Evolutionary conservation across 2,797 vertebrate genomes (phyloP).

Genomic region (Falco cherrug): DNA sequence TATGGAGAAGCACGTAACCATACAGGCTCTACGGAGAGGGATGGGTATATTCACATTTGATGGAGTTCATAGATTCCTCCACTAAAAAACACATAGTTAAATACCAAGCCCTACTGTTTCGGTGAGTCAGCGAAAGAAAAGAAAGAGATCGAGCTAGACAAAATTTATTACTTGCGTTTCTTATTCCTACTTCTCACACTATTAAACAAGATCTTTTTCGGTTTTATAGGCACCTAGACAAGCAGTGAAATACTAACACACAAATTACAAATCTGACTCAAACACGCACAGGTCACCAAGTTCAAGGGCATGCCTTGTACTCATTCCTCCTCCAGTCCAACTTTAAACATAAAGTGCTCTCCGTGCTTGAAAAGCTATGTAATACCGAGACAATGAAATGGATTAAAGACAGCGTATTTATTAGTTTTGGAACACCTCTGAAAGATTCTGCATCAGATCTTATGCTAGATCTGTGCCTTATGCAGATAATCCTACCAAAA

Average conservation of each 20-base stretch:
- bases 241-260: neutral
- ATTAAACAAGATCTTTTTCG: neutral
- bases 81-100: neutral
- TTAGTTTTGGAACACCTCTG: neutral
- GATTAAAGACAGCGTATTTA: neutral
- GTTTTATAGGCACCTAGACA: neutral
- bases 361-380: neutral
- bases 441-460: neutral
- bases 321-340: neutral
- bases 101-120: neutral
- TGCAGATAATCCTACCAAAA: neutral
- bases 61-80: neutral
- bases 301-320: neutral
- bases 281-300: neutral
- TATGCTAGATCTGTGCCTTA: neutral
- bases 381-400: neutral
- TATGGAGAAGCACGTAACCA: neutral
- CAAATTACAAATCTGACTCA: constrained; percentile 3
- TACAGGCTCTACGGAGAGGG: neutral
- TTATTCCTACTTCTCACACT: neutral
- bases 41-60: neutral
- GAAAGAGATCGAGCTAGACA: neutral
- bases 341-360: neutral
- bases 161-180: neutral
- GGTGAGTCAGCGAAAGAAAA: constrained; percentile 38